A percentile compares a stretch with the other conserved stretches of the same genome.
Conservation (phyloP, 1,140 invertebrate species). For the Heliconius nattereri region DNA sequence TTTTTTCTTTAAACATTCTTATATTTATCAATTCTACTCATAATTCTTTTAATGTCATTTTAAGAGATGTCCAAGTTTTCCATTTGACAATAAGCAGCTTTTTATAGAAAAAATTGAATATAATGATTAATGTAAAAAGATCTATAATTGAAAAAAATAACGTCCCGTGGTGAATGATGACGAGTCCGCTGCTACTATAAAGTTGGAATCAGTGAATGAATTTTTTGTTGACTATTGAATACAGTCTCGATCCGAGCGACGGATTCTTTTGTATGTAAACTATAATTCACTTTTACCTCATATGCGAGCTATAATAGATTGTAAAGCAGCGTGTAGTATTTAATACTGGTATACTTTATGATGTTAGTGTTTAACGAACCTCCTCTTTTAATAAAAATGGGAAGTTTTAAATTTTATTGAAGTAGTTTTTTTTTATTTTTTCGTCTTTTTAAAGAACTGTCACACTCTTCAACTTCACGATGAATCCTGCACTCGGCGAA, state of each 20-base stretch:
- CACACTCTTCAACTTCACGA: too few species aligned
- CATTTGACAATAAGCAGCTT: neutral
- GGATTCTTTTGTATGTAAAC: slow-evolving; percentile 20
- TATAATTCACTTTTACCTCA: slow-evolving; percentile 24
- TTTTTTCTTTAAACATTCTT: neutral
- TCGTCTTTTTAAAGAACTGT: too few species aligned
- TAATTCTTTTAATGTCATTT: slow-evolving; percentile 22
- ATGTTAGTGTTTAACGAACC: neutral
- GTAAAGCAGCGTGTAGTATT: slow-evolving; percentile 19
- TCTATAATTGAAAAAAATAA: slow-evolving; percentile 24
- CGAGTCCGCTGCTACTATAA: slow-evolving; percentile 30
- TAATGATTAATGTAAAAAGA: slow-evolving; percentile 29
- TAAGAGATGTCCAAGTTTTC: slow-evolving; percentile 17
- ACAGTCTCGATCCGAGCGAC: slow-evolving; percentile 14
- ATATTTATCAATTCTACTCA: slow-evolving; percentile 3
- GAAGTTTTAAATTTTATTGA: neutral
- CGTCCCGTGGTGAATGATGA: slow-evolving; percentile 29
- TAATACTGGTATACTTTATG: neutral
- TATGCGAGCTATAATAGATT: slow-evolving; percentile 19
- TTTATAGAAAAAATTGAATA: neutral
- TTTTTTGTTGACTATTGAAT: slow-evolving; percentile 28
- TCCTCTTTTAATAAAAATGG: neutral
- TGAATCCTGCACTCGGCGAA: too few species aligned
- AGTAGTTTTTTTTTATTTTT: neutral
- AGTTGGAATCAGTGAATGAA: slow-evolving; percentile 26